phyloP scores from a whole-genome alignment of 2,113 vertebrate genomes.

The Indicator maculatus region DNA sequence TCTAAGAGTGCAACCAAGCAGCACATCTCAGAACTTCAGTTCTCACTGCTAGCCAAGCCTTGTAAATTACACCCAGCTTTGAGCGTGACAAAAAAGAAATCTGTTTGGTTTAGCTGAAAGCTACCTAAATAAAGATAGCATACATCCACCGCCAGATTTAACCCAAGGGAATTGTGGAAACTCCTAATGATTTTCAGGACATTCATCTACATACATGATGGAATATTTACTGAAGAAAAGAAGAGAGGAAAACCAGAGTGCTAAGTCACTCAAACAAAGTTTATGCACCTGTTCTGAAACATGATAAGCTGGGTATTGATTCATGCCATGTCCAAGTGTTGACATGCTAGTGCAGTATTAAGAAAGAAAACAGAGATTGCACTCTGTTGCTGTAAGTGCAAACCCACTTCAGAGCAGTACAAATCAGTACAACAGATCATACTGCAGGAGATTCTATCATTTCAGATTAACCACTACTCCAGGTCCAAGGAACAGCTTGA shows the following conservation, averaged over 20 bases:
- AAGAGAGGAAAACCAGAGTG: slow-evolving; percentile 25
- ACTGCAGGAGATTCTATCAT: not conserved
- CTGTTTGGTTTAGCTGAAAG: not conserved
- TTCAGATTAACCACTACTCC: not conserved
- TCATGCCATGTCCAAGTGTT: not conserved
- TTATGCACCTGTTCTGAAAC: slow-evolving; percentile 61
- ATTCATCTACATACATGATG: not conserved
- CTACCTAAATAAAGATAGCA: not conserved
- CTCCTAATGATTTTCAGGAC: slow-evolving; percentile 42
- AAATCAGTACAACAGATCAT: not conserved
- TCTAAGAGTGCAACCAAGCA: not conserved
- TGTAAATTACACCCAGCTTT: not conserved
- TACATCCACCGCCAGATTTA: not conserved
- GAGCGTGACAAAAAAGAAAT: not conserved
- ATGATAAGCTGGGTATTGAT: not conserved
- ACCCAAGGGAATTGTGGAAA: not conserved
- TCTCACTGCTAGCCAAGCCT: not conserved
- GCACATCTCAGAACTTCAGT: not conserved
- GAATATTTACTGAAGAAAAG: slow-evolving; percentile 14
- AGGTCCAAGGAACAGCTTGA: not conserved
- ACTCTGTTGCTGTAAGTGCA: not conserved
- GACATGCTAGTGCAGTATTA: not conserved
- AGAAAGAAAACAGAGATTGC: not conserved
- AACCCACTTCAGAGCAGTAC: not conserved
- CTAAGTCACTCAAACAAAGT: slow-evolving; percentile 46